Evolutionary conservation across 1,140 invertebrate genomes (phyloP).

Genomic region (Drosophila equinoxialis): DNA sequence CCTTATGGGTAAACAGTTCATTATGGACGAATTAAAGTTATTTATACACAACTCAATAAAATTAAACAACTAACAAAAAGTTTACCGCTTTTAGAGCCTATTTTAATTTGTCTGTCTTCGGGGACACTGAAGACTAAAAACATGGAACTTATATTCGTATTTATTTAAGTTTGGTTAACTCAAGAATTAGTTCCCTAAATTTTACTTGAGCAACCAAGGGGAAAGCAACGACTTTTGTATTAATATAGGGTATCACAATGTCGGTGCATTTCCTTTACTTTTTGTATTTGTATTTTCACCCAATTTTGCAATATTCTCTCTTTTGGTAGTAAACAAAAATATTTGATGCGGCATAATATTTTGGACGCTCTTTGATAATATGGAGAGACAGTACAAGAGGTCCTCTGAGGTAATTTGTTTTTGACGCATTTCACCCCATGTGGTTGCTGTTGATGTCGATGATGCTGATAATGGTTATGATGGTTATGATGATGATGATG

Average conservation of each 20-base stretch:
- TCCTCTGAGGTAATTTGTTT: slow-evolving; percentile 63
- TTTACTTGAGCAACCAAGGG: too few species aligned
- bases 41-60: too few species aligned
- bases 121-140: too few species aligned
- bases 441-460: not conserved
- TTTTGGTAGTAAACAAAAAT: slow-evolving; percentile 61
- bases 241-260: not conserved
- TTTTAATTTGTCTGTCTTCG: too few species aligned
- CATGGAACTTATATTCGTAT: too few species aligned
- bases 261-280: not conserved
- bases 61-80: too few species aligned
- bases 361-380: not conserved
- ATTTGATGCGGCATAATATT: slow-evolving; percentile 48
- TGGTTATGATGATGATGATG: slow-evolving; percentile 49
- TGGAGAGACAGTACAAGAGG: not conserved
- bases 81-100: too few species aligned
- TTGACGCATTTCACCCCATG: slow-evolving; percentile 57
- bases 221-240: too few species aligned
- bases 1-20: slow-evolving; percentile 21
- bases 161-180: too few species aligned
- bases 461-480: not conserved
- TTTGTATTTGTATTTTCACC: slow-evolving; percentile 7
- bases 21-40: not conserved
- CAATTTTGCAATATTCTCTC: slow-evolving; percentile 26
- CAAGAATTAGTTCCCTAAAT: not conserved